These are phyloP conservation scores for Syrista parreyssii DNA, from an alignment of 2,888 invertebrate species.

Conservation along the genomic window DNA sequence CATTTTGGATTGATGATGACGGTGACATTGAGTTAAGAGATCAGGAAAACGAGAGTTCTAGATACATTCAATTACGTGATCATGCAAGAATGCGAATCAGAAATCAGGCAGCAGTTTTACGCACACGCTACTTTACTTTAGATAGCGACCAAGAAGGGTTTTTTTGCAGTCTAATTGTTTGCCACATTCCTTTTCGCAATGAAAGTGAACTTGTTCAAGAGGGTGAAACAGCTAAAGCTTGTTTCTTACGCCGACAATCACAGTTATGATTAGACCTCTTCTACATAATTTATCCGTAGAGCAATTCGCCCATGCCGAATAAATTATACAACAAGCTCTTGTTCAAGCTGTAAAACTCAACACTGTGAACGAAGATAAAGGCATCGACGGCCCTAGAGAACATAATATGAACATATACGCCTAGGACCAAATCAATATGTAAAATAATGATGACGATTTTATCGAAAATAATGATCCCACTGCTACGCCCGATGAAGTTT, in stretches of 20 bases:
- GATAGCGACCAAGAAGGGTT: conserved; percentile 12
- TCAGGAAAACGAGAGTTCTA: no score
- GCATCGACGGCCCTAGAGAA: conserved; percentile 12
- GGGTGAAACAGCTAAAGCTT: conserved; percentile 12
- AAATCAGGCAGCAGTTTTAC: conserved; percentile 46
- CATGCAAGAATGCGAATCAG: conserved; percentile 41
- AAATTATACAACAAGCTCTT: conserved; percentile 40
- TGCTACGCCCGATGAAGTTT: conserved; percentile 25
- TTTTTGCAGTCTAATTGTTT: conserved; percentile 21
- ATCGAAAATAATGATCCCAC: conserved; percentile 6
- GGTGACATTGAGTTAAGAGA: conserved; percentile 4
- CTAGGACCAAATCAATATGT: conserved; percentile 9
- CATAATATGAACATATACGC: no score
- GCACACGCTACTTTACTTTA: conserved; percentile 14
- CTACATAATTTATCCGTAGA: conserved; percentile 30
- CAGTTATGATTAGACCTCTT: conserved; percentile 31
- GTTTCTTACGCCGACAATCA: conserved; percentile 14
- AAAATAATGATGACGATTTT: conserved; percentile 12
- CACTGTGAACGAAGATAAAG: conserved; percentile 20
- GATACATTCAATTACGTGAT: conserved; percentile 39
- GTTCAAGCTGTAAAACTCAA: conserved; percentile 27
- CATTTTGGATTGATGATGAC: neutral
- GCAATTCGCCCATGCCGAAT: conserved; percentile 35
- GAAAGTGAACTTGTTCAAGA: conserved; percentile 26
- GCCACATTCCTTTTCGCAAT: conserved; percentile 23